Evolutionary conservation across 2,888 invertebrate species (phyloP).

Genomic region (Agrenia bidenticulata): DNA sequence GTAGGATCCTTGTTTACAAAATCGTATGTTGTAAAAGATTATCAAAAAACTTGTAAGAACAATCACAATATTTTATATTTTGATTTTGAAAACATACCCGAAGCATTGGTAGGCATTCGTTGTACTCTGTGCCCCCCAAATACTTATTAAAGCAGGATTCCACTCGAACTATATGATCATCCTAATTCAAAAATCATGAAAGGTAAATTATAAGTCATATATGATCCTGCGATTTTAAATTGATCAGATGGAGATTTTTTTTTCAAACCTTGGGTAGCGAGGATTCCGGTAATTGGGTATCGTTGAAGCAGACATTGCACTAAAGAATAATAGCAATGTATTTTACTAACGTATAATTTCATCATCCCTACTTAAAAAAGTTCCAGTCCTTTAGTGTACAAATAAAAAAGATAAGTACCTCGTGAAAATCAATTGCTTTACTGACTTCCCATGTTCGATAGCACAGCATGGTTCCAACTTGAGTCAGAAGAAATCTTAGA

Average conservation of each 20-base stretch:
- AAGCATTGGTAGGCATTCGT: constrained; percentile 32
- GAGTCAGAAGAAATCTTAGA: constrained; percentile 28
- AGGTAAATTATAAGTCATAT: background rate
- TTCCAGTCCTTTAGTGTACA: too few species aligned
- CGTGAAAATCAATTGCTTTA: constrained; percentile 26
- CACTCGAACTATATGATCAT: constrained; percentile 8
- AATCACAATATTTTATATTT: background rate
- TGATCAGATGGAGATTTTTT: background rate
- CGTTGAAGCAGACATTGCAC: constrained; percentile 36
- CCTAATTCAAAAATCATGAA: background rate
- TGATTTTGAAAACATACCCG: constrained; percentile 7
- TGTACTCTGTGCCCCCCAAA: constrained; percentile 30
- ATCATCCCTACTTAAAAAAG: too few species aligned
- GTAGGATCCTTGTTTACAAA: constrained; percentile 16
- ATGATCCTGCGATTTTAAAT: background rate
- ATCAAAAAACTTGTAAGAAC: background rate
- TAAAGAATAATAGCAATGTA: too few species aligned
- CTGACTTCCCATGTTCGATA: constrained; percentile 34
- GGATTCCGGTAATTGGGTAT: constrained; percentile 13
- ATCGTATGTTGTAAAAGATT: background rate
- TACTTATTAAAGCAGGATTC: constrained; percentile 30
- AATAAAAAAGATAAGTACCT: too few species aligned
- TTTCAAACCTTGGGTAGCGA: background rate
- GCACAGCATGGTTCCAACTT: constrained; percentile 40
- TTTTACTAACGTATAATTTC: too few species aligned